Conservation (phyloP, 2,888 invertebrate species). For the Troilus luridus region DNA sequence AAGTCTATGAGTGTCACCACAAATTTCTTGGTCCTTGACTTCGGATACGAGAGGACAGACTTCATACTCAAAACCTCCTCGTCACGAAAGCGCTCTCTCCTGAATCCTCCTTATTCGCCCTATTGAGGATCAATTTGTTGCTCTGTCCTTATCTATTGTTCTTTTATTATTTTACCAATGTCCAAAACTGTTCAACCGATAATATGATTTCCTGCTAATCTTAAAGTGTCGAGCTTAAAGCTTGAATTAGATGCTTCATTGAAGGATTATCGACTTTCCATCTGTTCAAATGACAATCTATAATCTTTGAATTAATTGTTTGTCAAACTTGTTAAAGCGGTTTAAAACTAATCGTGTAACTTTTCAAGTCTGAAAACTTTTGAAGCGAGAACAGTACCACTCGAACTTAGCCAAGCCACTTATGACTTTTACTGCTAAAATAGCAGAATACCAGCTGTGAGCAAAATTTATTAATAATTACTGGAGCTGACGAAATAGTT, state of each 20-base stretch:
- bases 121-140: too few relatives aligned
- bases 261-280: neutral
- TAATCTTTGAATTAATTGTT: neutral
- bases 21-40: too few relatives aligned
- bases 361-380: neutral
- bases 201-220: neutral
- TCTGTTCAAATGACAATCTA: neutral
- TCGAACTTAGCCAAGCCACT: neutral
- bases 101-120: too few relatives aligned
- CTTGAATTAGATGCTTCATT: neutral
- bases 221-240: neutral
- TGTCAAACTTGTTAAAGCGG: constrained; percentile 1
- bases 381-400: neutral
- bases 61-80: too few relatives aligned
- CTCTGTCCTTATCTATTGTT: too few relatives aligned
- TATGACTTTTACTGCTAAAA: neutral
- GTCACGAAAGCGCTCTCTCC: too few relatives aligned
- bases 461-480: neutral
- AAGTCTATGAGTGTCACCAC: too few relatives aligned
- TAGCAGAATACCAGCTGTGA: neutral
- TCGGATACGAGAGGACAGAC: too few relatives aligned
- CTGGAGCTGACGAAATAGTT: neutral
- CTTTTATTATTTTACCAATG: too few relatives aligned
- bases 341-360: neutral
- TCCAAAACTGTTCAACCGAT: neutral